Evolutionary conservation across 2,797 vertebrate species (phyloP).

Genomic region (Enteromius treurensis): DNA sequence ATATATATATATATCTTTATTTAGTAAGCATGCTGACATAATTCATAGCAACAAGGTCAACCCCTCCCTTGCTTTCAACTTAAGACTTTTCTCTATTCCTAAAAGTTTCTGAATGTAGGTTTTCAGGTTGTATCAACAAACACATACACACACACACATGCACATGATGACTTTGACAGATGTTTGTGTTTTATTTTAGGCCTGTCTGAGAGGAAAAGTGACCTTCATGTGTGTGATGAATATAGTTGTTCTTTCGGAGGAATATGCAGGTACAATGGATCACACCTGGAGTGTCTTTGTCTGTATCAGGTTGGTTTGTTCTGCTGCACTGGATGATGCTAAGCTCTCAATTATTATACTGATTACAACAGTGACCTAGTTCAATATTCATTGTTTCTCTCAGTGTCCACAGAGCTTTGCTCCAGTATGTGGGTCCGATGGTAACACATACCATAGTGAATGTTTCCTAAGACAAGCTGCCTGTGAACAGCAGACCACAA

Average conservation of each 20-base stretch:
- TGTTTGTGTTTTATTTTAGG: conserved; percentile 72
- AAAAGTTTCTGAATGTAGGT: neutral
- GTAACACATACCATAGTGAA: conserved; percentile 96
- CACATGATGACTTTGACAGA: neutral
- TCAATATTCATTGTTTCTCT: conserved; percentile 40
- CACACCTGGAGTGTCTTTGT: conserved; percentile 90
- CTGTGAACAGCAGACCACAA: conserved; percentile 92
- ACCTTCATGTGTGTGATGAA: conserved; percentile 87
- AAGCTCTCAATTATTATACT: neutral
- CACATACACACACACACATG: neutral
- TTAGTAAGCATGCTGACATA: too few relatives aligned
- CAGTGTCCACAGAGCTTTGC: conserved; percentile 94
- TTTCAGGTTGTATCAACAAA: neutral
- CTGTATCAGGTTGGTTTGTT: conserved; percentile 85
- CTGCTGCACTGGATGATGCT: neutral
- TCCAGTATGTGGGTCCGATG: conserved; percentile 95
- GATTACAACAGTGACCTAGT: neutral
- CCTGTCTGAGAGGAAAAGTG: conserved; percentile 87
- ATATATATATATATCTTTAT: too few relatives aligned
- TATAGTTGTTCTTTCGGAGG: conserved; percentile 91
- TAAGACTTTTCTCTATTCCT: too few relatives aligned
- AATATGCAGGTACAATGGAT: conserved; percentile 88
- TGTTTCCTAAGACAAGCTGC: conserved; percentile 92
- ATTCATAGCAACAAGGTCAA: too few relatives aligned
- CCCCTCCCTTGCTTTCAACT: too few relatives aligned